These are phyloP conservation scores for Panthera uncia DNA, from an alignment of 2,113 vertebrate genomes.

Conservation along the genomic window DNA sequence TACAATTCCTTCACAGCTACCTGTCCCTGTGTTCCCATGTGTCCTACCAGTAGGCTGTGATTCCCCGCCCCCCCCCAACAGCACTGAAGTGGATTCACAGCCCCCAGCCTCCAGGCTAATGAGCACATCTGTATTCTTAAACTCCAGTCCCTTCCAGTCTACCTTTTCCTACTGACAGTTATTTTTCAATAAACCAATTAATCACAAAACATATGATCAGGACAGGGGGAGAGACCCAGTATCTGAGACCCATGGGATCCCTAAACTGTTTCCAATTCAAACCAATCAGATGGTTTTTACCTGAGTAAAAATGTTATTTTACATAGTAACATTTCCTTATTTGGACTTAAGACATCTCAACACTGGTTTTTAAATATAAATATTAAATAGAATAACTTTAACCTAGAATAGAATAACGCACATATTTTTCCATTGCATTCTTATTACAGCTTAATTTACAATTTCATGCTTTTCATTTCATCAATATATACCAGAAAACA, in stretches of 20 bases:
- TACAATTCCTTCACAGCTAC: not conserved
- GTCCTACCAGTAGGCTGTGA: not conserved
- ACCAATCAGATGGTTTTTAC: not conserved
- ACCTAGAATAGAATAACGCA: not conserved
- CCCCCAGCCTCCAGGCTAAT: not conserved
- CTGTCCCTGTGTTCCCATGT: not conserved
- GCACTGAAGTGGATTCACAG: not conserved
- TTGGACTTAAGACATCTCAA: not conserved
- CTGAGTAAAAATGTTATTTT: constrained; percentile 25
- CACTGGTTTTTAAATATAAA: not conserved
- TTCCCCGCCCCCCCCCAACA: not conserved
- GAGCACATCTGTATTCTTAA: not conserved
- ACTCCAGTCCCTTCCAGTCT: not conserved
- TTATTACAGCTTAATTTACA: constrained; percentile 3
- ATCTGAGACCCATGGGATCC: not conserved
- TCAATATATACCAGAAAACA: not conserved
- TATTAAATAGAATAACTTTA: constrained; percentile 45
- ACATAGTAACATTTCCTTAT: not conserved
- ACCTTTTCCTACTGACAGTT: not conserved
- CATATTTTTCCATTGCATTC: not conserved
- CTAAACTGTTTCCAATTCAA: not conserved
- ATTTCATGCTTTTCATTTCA: constrained; percentile 17
- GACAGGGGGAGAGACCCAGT: not conserved
- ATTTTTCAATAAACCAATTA: not conserved
- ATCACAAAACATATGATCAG: not conserved